A percentile compares a stretch with the other conserved stretches of the same genome.
Evolutionary conservation across 2,888 invertebrate species (phyloP).

Genomic region (Hesperia comma): DNA sequence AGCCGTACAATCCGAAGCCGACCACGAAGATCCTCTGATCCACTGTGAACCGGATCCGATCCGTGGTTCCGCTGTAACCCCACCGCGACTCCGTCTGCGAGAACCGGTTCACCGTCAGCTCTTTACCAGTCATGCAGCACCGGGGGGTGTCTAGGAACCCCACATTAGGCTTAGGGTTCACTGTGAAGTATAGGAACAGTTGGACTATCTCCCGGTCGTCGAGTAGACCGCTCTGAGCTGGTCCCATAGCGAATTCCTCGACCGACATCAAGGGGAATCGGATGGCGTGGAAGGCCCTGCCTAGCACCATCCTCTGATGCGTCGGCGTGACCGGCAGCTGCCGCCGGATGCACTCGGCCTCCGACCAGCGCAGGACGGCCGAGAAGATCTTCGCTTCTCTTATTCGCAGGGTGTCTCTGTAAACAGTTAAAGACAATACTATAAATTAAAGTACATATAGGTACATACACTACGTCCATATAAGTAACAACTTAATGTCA

Average conservation of each 20-base stretch:
- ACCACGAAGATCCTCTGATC: slow-evolving; percentile 92
- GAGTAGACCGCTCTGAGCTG: slow-evolving; percentile 89
- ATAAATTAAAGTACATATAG: too few relatives aligned
- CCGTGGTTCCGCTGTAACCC: slow-evolving; percentile 93
- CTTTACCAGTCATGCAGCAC: slow-evolving; percentile 91
- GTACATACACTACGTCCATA: too few relatives aligned
- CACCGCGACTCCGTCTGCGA: slow-evolving; percentile 91
- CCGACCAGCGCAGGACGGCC: slow-evolving; percentile 89
- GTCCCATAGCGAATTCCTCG: slow-evolving; percentile 92
- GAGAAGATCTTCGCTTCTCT: slow-evolving; percentile 91
- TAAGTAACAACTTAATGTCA: too few relatives aligned
- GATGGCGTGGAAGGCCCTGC: slow-evolving; percentile 88
- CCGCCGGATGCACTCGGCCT: slow-evolving; percentile 88
- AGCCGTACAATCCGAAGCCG: slow-evolving; percentile 93
- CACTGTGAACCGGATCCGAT: slow-evolving; percentile 91
- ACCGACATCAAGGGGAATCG: slow-evolving; percentile 93
- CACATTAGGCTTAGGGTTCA: slow-evolving; percentile 90
- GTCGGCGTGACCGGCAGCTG: slow-evolving; percentile 86
- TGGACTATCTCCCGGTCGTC: slow-evolving; percentile 91
- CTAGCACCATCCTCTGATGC: slow-evolving; percentile 88
- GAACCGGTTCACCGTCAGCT: slow-evolving; percentile 88
- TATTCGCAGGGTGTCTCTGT: slow-evolving; percentile 90
- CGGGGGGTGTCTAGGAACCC: slow-evolving; percentile 88
- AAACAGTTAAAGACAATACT: slow-evolving; percentile 41
- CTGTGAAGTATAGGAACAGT: slow-evolving; percentile 87